A percentile compares a stretch with the other conserved stretches of the same genome.
phyloP scores from a whole-genome alignment of 2,888 invertebrate genomes.

The Drepana falcataria region DNA sequence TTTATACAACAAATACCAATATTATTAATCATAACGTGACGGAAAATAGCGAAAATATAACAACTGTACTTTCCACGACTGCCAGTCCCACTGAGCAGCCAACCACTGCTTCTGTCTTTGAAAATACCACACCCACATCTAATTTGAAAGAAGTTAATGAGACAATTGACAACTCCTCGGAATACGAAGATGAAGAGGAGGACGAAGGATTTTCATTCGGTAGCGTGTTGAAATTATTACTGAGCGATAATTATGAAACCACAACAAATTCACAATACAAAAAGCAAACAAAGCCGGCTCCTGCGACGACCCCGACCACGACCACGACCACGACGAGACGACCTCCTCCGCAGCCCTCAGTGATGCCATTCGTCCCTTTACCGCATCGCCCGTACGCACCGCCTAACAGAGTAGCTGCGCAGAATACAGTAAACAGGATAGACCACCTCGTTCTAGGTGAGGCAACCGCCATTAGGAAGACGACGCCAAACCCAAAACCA shows the following conservation, averaged over 20 bases:
- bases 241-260: constrained; percentile 67
- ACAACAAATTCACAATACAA: constrained; percentile 34
- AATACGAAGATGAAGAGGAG: constrained; percentile 63
- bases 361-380: constrained; percentile 45
- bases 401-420: constrained; percentile 33
- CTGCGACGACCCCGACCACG: constrained; percentile 14
- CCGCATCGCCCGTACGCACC: constrained; percentile 41
- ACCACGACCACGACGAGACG: constrained; percentile 17
- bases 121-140: constrained; percentile 42
- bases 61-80: constrained; percentile 18
- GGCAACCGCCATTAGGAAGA: constrained; percentile 56
- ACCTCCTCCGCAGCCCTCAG: constrained; percentile 20
- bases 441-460: constrained; percentile 68
- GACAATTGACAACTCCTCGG: constrained; percentile 34
- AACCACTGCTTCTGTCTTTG: constrained; percentile 6
- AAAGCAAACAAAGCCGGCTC: constrained; percentile 10
- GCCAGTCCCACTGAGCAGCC: constrained; percentile 12
- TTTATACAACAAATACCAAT: constrained; percentile 8
- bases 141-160: constrained; percentile 37
- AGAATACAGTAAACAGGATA: constrained; percentile 54
- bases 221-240: constrained; percentile 80
- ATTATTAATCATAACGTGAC: background rate
- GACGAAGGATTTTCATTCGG: constrained; percentile 80
- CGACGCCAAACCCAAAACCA: constrained; percentile 42
- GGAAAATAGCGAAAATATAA: constrained; percentile 11